Evolutionary conservation across 2,113 vertebrate genomes (phyloP).

Genomic region (Eubucco bourcierii): DNA sequence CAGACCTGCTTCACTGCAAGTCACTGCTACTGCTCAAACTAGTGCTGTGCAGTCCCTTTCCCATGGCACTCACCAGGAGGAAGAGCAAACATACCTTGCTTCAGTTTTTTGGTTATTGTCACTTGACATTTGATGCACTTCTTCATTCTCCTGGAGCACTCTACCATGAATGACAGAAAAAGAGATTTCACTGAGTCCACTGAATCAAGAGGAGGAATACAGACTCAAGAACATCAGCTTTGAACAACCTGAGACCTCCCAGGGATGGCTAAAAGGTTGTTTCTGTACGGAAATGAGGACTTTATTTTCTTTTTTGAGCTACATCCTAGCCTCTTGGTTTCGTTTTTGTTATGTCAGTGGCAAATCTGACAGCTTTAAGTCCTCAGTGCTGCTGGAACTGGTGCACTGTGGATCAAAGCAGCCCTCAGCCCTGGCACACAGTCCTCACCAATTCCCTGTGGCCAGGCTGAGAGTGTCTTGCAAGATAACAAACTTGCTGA

Average conservation of each 20-base stretch:
- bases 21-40: background rate
- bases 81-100: constrained; percentile 83
- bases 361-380: background rate
- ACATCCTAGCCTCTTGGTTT: background rate
- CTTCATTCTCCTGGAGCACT: constrained; percentile 97
- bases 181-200: background rate
- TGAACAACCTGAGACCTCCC: background rate
- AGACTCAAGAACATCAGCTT: background rate
- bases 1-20: background rate
- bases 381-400: background rate
- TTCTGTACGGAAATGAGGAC: background rate
- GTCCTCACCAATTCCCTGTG: background rate
- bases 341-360: background rate
- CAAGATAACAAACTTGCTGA: background rate
- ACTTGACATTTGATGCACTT: constrained; percentile 98
- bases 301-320: background rate
- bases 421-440: background rate
- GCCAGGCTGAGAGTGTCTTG: background rate
- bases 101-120: constrained; percentile 92
- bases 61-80: background rate
- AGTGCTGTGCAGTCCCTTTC: background rate
- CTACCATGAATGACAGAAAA: constrained; percentile 53
- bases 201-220: background rate
- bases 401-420: background rate
- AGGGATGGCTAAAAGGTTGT: background rate